Conservation (phyloP, 2,113 vertebrate species). For the Enhydra lutris region DNA sequence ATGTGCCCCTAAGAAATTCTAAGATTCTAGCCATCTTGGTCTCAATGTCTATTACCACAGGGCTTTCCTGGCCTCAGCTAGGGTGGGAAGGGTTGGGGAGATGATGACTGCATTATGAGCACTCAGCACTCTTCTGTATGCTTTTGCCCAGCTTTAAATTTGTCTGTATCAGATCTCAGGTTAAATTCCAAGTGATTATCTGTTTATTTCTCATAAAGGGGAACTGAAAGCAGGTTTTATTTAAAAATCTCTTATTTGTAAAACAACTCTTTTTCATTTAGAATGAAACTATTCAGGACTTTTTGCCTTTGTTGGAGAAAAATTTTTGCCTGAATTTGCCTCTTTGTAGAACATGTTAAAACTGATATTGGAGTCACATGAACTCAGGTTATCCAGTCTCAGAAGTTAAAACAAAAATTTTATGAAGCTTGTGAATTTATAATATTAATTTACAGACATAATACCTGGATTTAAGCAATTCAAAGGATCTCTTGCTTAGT, state of each 20-base stretch:
- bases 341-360: background rate
- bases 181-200: background rate
- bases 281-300: background rate
- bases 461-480: background rate
- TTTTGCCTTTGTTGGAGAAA: background rate
- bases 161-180: background rate
- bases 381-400: background rate
- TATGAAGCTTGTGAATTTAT: background rate
- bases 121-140: background rate
- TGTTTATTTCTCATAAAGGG: background rate
- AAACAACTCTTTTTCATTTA: background rate
- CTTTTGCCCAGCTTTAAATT: background rate
- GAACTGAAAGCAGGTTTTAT: background rate
- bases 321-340: background rate
- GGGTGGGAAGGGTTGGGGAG: background rate
- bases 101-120: background rate
- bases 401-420: background rate
- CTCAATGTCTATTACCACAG: background rate
- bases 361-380: background rate
- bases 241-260: background rate
- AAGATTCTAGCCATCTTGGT: background rate
- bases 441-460: background rate
- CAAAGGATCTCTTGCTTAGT: background rate
- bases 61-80: background rate
- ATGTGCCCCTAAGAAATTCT: background rate